Evolutionary conservation across 2,797 vertebrate species (phyloP), one percentile per base, ranked within the genome.

Genomic region (Neomorphus geoffroyi): DNA sequence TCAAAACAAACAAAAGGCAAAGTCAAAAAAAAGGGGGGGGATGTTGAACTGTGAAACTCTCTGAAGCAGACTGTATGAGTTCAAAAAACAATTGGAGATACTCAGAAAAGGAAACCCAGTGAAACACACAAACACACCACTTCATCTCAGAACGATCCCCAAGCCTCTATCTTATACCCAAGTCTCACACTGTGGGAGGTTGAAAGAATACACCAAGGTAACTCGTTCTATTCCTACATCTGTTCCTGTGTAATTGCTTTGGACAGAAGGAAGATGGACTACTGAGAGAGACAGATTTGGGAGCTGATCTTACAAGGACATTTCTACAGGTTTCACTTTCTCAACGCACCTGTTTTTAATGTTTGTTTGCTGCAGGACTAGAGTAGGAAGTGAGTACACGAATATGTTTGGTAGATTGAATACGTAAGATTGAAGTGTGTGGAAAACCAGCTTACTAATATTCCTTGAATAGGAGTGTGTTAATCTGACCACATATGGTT

Each of bases 191-290:
- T 48, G 56, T 13, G 6, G 17, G 14, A 90, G 11, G 23, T 1
- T 28, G 26, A 24, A 33, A 32, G 8, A 28, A 16, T 23, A 1
- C 6, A 4, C 2, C 6, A 54, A 23, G 14, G 13, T 72, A 45
- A 53, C 10, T 16, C 43, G 4, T 37, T 16, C 1, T 35, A 22
- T 32, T 78, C 37, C 28, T 27, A 0, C 4, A 39, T 45, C 45
- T 14, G 5, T n/a, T 27, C 32, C 46, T 26, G 39, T 17, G 18
- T 43, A 82, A 28, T 26, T 7, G 10, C 11, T 80, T 53, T 32
- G 7, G 62, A 26, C 4, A 7, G 4, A 2, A 1, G 26, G 15
- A 61, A 54, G 27, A 18, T 4, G 22, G 21, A 26, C 61, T 9
- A 9, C 2, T 2, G 6, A 64, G 18, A 39, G 46, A 75, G 7